These are phyloP conservation scores for Chanos chanos DNA, from an alignment of 2,797 vertebrate genomes.

Conservation along the genomic window DNA sequence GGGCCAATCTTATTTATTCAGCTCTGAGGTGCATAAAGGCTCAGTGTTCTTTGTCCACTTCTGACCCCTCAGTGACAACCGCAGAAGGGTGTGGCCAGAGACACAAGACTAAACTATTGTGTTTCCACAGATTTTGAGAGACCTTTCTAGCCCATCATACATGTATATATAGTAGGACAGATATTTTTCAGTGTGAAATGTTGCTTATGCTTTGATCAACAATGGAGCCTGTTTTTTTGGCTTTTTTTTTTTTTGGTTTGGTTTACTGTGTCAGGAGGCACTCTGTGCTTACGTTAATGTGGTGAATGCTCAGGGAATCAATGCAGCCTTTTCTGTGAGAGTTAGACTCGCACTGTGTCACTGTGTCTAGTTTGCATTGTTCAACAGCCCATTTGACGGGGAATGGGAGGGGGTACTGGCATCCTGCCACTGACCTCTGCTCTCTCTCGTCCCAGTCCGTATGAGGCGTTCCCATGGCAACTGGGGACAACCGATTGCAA, in stretches of 20 bases:
- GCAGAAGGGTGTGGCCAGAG: conserved; percentile 40
- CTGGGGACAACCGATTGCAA: conserved; percentile 3
- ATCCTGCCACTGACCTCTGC: conserved; percentile 40
- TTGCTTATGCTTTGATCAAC: conserved; percentile 18
- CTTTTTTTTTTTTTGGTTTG: background rate
- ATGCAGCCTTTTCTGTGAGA: conserved; percentile 29
- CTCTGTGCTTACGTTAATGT: conserved; percentile 14
- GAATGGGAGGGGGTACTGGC: conserved; percentile 8
- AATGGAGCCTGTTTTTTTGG: conserved; percentile 5
- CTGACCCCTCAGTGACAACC: conserved; percentile 41
- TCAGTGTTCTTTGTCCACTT: conserved; percentile 7
- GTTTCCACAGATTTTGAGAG: conserved; percentile 21
- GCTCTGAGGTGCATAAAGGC: conserved; percentile 19
- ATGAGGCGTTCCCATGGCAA: conserved; percentile 41
- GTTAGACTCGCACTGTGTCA: conserved; percentile 18
- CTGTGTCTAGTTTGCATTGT: conserved; percentile 43
- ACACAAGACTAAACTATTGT: conserved; percentile 24
- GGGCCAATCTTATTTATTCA: conserved; percentile 52
- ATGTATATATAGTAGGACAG: background rate
- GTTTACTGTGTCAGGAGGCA: conserved; percentile 32
- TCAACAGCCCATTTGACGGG: conserved; percentile 15
- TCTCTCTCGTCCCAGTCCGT: conserved; percentile 14
- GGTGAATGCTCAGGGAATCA: conserved; percentile 31
- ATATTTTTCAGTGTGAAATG: background rate
- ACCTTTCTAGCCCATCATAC: background rate